Base-by-base conservation (phyloP, 2,888 invertebrate genomes). In the Euzetes globulus region DNA sequence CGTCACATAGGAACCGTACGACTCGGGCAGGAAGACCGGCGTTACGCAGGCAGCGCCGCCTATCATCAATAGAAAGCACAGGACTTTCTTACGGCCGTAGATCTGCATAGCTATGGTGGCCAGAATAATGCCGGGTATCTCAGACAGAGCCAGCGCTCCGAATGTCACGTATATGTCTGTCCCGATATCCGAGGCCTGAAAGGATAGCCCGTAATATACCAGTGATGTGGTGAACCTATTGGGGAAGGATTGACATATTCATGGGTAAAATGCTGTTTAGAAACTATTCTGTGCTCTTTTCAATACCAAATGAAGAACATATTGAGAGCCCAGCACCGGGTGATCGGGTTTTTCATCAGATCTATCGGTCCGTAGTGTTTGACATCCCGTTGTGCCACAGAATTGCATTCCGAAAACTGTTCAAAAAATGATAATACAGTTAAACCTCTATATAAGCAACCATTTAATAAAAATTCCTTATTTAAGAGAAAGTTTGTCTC, bases 71-170 rank as follows among this genome's bases (percentile, higher is more conserved):
- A 91, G 89, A 52, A 91, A 83, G 79, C 91, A 91, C 33, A 94
- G 86, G 0, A 94, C 92, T 92, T 93, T 93, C 77, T 94, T 86
- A 76, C 94, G 85, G 0, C 89, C 89, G 76, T 86, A 85, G 65
- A 88, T 87, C 80, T 94, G 93, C 90, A 95, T 92, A 17, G 94
- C 87, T 72, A 91, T 84, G 91, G 93, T 94, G 81, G 92, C 92
- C 6, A 90, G 87, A 68, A 94, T 83, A 81, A 93, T 94, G 80
- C 93, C 88, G 5, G 83, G 83, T 6, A 82, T 78, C 76, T 82
- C 82, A 4, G 81, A 80, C 7, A 80, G 79, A 19, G 81, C 81
- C 73, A 81, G 87, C 76, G 88, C 88, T 79, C 88, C 79, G 6
- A 82, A 81, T 78, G 90, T 90, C 71, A 89, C 82, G 81, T 91